These are phyloP conservation scores for Clavelina lepadiformis DNA, from an alignment of 23 tunicate genomes.

Conservation along the genomic window DNA sequence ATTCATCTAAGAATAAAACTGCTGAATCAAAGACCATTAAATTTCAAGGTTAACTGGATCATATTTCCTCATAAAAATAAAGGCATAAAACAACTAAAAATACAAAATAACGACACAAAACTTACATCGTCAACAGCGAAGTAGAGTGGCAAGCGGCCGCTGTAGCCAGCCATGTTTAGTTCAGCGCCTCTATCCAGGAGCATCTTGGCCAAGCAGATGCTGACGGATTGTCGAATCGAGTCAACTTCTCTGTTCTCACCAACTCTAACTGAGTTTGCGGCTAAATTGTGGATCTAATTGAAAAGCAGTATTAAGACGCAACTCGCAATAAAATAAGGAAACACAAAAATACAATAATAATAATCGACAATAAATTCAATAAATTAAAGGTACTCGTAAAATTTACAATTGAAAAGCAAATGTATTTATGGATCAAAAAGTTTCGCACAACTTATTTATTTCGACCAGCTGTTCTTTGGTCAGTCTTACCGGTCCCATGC, in stretches of 20 bases:
- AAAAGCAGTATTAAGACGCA: constrained; percentile 4
- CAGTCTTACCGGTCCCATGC: constrained; percentile 89
- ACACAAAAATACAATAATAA: no score
- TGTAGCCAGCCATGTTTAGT: constrained; percentile 82
- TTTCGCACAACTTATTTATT: no score
- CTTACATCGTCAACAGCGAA: constrained; percentile 95
- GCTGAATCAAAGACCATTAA: not conserved
- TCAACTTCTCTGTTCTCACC: constrained; percentile 33
- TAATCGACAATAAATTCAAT: no score
- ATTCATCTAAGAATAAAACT: constrained; percentile 57
- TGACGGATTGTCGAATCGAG: constrained; percentile 50
- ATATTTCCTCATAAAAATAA: not conserved
- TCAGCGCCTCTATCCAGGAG: constrained; percentile 78
- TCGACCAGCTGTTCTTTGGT: no score
- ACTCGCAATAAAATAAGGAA: constrained; percentile 14
- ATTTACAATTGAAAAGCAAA: not conserved
- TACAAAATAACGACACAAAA: no score
- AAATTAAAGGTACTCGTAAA: no score
- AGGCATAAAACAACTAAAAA: not conserved
- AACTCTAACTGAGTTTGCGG: constrained; percentile 56
- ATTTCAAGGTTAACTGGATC: not conserved
- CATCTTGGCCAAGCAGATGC: constrained; percentile 66
- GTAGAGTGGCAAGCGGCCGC: constrained; percentile 80
- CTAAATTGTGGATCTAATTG: constrained; percentile 69
- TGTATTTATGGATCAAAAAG: no score